Percentiles rank a stretch among this genome's conserved stretches.
phyloP scores from a whole-genome alignment of 2,113 vertebrate species.

The Pedetes capensis region DNA sequence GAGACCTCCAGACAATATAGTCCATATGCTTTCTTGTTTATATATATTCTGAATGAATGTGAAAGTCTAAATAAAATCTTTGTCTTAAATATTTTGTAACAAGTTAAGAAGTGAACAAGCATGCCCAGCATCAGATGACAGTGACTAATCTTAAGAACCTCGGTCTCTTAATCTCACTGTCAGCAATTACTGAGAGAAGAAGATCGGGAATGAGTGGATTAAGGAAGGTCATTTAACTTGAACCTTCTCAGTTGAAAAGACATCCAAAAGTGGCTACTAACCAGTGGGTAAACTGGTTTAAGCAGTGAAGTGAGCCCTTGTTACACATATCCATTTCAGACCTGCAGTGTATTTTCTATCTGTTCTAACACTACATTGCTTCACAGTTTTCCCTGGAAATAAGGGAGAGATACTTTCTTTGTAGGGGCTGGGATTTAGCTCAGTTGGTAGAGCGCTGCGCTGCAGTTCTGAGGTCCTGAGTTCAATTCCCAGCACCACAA shows the following conservation, averaged over 20 bases:
- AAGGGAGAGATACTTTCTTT: neutral
- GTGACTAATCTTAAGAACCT: neutral
- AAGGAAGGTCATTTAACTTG: neutral
- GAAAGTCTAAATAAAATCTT: neutral
- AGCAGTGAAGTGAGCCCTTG: neutral
- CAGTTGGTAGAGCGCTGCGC: no score
- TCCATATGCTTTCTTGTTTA: neutral
- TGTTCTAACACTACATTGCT: neutral
- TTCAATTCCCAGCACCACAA: no score
- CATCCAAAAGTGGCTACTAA: neutral
- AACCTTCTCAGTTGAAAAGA: neutral
- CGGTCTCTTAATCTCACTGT: neutral
- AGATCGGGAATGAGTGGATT: no score
- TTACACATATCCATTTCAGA: neutral
- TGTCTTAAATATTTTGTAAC: constrained; percentile 11
- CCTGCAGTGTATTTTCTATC: neutral
- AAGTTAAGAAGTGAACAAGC: neutral
- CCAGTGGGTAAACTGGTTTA: neutral
- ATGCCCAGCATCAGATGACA: neutral
- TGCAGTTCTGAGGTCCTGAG: no score
- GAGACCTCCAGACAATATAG: neutral
- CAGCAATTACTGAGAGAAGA: neutral
- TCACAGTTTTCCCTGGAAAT: neutral
- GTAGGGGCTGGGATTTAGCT: no score
- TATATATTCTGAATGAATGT: neutral